A percentile compares a stretch with the other conserved stretches of the same genome.
Evolutionary conservation across 2,888 invertebrate species (phyloP).

Genomic region (Synergus gifuensis): DNA sequence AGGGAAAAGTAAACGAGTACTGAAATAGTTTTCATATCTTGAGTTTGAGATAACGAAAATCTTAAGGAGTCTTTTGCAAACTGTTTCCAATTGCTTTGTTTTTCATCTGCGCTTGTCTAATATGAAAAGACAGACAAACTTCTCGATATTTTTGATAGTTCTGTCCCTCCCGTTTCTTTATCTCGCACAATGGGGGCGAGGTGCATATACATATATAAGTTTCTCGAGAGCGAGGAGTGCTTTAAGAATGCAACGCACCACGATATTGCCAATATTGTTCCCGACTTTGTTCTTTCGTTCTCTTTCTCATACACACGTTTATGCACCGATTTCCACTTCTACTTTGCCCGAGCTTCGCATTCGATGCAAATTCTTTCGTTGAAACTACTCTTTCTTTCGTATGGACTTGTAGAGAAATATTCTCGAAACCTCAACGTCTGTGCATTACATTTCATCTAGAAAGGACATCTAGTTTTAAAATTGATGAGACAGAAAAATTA

Average conservation of each 20-base stretch:
- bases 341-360: conserved; percentile 8
- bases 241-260: neutral
- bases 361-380: conserved; percentile 19
- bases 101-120: neutral
- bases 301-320: conserved; percentile 13
- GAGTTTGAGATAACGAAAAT: neutral
- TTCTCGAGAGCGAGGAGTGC: neutral
- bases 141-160: neutral
- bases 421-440: neutral
- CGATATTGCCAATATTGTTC: conserved; percentile 27
- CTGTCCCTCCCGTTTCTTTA: neutral
- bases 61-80: neutral
- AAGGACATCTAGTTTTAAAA: neutral
- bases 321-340: conserved; percentile 25
- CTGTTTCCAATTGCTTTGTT: neutral
- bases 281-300: neutral
- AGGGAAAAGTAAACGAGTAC: neutral
- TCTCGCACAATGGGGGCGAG: neutral
- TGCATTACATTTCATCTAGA: neutral
- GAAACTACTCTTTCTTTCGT: neutral
- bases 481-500: neutral
- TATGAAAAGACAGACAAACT: neutral
- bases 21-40: neutral
- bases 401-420: conserved; percentile 5
- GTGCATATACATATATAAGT: neutral